A percentile compares a stretch with the other conserved stretches of the same genome.
phyloP scores from a whole-genome alignment of 2,113 vertebrate genomes.

The Baryphthengus martii region DNA sequence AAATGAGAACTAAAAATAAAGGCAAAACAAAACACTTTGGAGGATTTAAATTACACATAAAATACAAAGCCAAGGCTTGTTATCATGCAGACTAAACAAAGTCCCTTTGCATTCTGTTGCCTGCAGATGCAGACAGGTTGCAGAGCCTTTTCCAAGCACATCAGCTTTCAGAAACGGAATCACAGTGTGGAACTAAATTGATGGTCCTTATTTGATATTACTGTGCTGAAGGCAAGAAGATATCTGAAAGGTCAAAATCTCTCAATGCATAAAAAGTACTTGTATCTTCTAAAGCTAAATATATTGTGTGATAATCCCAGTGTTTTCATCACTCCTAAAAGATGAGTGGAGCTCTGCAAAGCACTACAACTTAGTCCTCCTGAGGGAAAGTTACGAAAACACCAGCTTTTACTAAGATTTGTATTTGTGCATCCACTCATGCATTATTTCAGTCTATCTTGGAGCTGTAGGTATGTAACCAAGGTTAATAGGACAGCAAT shows the following conservation, averaged over 20 bases:
- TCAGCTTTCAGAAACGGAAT: not conserved
- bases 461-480: not conserved
- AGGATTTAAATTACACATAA: slow-evolving; percentile 1
- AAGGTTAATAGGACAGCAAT: not conserved
- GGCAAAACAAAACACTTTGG: not conserved
- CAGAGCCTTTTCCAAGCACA: not conserved
- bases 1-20: slow-evolving; percentile 40
- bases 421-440: not conserved
- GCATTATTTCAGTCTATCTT: not conserved
- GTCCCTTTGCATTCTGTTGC: not conserved
- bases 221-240: not conserved
- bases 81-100: not conserved
- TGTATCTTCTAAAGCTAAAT: not conserved
- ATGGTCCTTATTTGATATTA: not conserved
- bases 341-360: not conserved
- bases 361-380: not conserved
- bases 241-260: not conserved
- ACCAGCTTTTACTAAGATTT: not conserved
- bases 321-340: not conserved
- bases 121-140: not conserved
- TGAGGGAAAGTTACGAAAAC: not conserved
- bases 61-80: not conserved
- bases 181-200: not conserved
- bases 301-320: not conserved
- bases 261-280: not conserved